Percentiles rank a stretch among this genome's conserved stretches.
phyloP scores from a whole-genome alignment of 1,140 invertebrate species.

The Solen grandis region DNA sequence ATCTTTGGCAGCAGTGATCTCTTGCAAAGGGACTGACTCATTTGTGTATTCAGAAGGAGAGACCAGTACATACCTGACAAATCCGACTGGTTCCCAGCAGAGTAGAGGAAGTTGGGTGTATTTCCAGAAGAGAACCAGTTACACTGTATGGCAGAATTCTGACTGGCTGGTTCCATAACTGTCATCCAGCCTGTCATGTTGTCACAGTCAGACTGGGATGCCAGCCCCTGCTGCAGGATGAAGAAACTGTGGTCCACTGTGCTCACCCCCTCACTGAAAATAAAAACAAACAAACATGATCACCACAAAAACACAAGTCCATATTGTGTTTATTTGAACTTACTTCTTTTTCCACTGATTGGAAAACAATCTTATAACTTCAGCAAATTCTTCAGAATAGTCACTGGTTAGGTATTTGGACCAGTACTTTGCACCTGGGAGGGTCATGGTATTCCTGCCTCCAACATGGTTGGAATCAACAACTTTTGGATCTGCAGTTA shows the following conservation, averaged over 20 bases:
- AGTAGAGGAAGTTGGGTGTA: constrained; percentile 33
- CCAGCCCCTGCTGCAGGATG: constrained; percentile 14
- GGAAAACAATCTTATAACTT: neutral
- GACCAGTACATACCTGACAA: constrained; percentile 15
- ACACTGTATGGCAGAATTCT: constrained; percentile 40
- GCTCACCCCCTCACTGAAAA: neutral
- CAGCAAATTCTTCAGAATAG: neutral
- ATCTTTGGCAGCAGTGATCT: neutral
- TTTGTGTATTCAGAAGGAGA: neutral
- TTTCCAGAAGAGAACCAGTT: neutral
- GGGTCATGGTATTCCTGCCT: too few relatives aligned
- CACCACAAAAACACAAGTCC: neutral
- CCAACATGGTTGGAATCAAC: neutral
- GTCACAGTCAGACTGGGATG: constrained; percentile 20
- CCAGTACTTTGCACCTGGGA: neutral
- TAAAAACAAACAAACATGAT: neutral
- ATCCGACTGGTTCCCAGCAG: constrained; percentile 16
- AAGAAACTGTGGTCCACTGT: constrained; percentile 47
- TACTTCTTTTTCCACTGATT: neutral
- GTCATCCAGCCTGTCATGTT: constrained; percentile 47
- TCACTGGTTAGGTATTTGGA: neutral
- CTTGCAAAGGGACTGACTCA: neutral
- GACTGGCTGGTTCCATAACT: constrained; percentile 30
- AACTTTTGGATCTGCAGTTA: neutral
- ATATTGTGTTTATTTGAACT: neutral